Percentiles rank a stretch among this genome's conserved stretches.
These are phyloP conservation scores for Epistrophe grossulariae DNA, from an alignment of 2,888 invertebrate species.

Conservation along the genomic window DNA sequence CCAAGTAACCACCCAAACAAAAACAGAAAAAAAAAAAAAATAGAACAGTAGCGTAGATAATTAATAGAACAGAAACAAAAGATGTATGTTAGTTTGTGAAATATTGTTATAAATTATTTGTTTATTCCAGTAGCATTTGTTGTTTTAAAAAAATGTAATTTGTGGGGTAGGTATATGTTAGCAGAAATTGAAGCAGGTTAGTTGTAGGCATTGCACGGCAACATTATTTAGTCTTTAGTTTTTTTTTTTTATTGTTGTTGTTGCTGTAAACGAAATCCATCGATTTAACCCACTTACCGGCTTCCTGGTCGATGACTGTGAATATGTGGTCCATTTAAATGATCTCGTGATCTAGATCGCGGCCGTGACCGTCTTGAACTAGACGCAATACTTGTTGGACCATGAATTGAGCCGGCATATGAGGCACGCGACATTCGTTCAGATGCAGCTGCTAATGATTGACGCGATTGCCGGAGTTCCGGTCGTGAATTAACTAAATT, in stretches of 20 bases:
- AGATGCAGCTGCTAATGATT: slow-evolving; percentile 92
- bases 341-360: slow-evolving; percentile 90
- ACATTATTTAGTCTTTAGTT: not conserved
- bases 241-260: slow-evolving; percentile 7
- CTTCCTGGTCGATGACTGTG: slow-evolving; percentile 88
- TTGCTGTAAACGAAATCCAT: slow-evolving; percentile 41
- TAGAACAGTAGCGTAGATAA: slow-evolving; percentile 60
- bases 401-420: slow-evolving; percentile 88
- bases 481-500: slow-evolving; percentile 91
- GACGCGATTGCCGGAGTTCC: slow-evolving; percentile 94
- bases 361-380: slow-evolving; percentile 89
- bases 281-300: slow-evolving; percentile 85
- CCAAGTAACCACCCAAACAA: slow-evolving; percentile 13
- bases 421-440: slow-evolving; percentile 92
- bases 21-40: slow-evolving; percentile 37
- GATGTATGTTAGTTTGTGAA: slow-evolving; percentile 75
- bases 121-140: slow-evolving; percentile 19
- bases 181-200: slow-evolving; percentile 24
- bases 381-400: slow-evolving; percentile 86
- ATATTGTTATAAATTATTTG: slow-evolving; percentile 64
- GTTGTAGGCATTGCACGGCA: slow-evolving; percentile 43
- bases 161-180: slow-evolving; percentile 11
- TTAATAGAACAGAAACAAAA: slow-evolving; percentile 74
- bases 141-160: slow-evolving; percentile 14
- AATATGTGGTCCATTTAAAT: slow-evolving; percentile 85